Base-by-base conservation (phyloP, 2,113 vertebrate species). In the Phyllopteryx taeniolatus region DNA sequence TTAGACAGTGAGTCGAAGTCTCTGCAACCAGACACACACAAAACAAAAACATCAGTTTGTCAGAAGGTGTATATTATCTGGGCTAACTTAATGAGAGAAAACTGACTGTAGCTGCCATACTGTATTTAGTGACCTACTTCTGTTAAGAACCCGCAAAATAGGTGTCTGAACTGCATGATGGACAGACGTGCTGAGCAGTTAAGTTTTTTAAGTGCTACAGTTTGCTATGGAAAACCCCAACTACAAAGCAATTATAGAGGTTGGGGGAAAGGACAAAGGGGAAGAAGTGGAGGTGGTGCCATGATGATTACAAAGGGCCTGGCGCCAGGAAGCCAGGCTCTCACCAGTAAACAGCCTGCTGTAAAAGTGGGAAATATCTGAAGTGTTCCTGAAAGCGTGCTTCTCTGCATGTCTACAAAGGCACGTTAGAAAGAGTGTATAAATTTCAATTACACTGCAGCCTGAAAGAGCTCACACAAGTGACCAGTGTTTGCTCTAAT, bases 1-100 rank as follows among this genome's bases (percentile, higher is more conserved):
- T 98, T 98, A 72, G 95, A 98, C 74, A 99, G 95, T 0, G 94
- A 95, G 78, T 93, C 91, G 80, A 98, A 98, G 81, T 99, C 94
- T 92, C 98, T 99, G 93, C 22, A 94, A 91, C 71, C 79, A 86
- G 72, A 88, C 14, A 79, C 73, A 70, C 79, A 70, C 44, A 42
- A 53, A 43, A 42, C 1, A 47, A 47, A 67, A 17, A 44, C 59
- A 11, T 68, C 12, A 47, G 17, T 54, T 53, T 33, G 49, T 54
- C 0, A 54, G 8, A 39, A 39, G 35, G 15, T 39, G 51, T 17
- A 35, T 17, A 35, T 39, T 5, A 8, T 27, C 22, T 54, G 8
- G n/a, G 64, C 6, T 12, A 17, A 47, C 44, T 47, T 66, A 61
- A 22, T n/a, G 14, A 27, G 22, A 4, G 11, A 66, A 66, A 47